These are phyloP conservation scores for Vanessa atalanta DNA, from an alignment of 1,140 invertebrate genomes.

Conservation along the genomic window DNA sequence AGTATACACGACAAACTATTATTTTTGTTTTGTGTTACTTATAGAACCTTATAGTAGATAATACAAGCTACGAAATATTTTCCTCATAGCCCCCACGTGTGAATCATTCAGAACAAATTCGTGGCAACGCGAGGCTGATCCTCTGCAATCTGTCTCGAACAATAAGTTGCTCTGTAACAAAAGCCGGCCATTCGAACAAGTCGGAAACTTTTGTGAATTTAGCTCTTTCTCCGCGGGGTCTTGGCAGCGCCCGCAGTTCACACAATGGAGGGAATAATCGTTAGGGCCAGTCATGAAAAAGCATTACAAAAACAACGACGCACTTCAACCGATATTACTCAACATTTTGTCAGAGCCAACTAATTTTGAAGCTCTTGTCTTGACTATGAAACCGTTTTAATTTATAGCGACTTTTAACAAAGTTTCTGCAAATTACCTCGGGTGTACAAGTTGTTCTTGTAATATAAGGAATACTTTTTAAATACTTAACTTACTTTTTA, in stretches of 20 bases:
- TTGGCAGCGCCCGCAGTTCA: conserved; percentile 65
- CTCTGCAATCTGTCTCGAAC: conserved; percentile 73
- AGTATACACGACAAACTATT: no score
- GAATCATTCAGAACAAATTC: conserved; percentile 39
- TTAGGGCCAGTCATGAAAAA: conserved; percentile 71
- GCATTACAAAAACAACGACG: conserved; percentile 74
- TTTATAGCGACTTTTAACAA: conserved; percentile 20
- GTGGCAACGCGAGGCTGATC: conserved; percentile 62
- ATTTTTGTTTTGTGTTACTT: background rate
- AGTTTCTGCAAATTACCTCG: conserved; percentile 26
- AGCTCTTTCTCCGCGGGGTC: conserved; percentile 70
- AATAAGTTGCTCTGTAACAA: conserved; percentile 78
- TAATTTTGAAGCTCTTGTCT: conserved; percentile 46
- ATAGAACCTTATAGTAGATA: conserved; percentile 8
- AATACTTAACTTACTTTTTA: no score
- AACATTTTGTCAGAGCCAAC: conserved; percentile 64
- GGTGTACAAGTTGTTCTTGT: conserved; percentile 22
- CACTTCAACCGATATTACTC: conserved; percentile 62
- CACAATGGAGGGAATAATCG: conserved; percentile 76
- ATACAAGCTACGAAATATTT: conserved; percentile 29
- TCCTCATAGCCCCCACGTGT: conserved; percentile 34
- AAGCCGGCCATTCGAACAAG: conserved; percentile 79
- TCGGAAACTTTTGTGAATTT: conserved; percentile 80
- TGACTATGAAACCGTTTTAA: conserved; percentile 23
- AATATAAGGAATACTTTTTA: conserved; percentile 11